Conservation (phyloP, 35 echinoderm and acorn worm genomes). For the Hemicentrotus pulcherrimus region DNA sequence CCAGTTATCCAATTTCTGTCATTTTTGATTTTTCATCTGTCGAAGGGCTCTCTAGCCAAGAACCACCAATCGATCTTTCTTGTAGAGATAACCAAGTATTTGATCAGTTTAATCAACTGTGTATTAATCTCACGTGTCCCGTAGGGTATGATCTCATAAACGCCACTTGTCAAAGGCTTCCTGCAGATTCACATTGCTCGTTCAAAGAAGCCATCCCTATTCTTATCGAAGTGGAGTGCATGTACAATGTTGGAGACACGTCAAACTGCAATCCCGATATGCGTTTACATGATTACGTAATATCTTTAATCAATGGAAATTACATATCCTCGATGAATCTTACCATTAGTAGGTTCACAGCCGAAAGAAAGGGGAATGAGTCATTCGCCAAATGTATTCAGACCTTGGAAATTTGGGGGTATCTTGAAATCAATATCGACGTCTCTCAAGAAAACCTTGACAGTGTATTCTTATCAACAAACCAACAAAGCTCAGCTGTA, state of each 20-base stretch:
- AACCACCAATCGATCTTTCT: not conserved
- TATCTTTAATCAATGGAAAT: not conserved
- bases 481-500: not conserved
- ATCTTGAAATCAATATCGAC: not conserved
- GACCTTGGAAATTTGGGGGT: not conserved
- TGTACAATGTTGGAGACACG: not conserved
- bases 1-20: constrained; percentile 17
- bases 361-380: not conserved
- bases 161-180: not conserved
- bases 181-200: not conserved
- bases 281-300: not conserved
- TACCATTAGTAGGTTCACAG: not conserved
- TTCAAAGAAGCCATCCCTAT: not conserved
- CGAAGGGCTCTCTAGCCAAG: not conserved
- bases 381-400: not conserved
- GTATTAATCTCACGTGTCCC: not conserved
- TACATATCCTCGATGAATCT: not conserved
- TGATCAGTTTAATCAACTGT: not conserved
- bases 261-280: not conserved
- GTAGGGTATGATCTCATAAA: not conserved
- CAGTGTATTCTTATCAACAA: not conserved
- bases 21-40: not conserved
- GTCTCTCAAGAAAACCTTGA: not conserved
- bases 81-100: not conserved
- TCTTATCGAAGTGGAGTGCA: not conserved